Evolutionary conservation across 1,140 invertebrate genomes (phyloP), one percentile per base, ranked within the genome.

Genomic region (Mercenaria mercenaria): DNA sequence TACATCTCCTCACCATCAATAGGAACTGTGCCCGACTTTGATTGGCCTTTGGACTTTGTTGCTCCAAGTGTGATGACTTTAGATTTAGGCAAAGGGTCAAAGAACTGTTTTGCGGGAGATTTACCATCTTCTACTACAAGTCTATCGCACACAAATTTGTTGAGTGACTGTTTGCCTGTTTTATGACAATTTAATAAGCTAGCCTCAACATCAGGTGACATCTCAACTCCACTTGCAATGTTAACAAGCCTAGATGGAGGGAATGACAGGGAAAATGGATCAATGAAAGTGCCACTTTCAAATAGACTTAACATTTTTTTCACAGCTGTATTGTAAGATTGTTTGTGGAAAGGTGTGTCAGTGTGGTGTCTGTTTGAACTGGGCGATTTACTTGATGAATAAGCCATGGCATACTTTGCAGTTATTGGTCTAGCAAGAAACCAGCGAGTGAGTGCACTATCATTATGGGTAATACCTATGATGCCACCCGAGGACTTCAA

Each of bases 401-500:
- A 90, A 26, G 10, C 61, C 37, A 77, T 37, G 23, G 72, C 56
- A 47, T 90, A 90, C 74, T 52, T 34, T 64, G 52, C 47, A 43
- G 74, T 72, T n/a, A 90, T 11, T 47, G 82, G 81, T 18, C 81
- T 10, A 10, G 67, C 52, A 26, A 77, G 34, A 90, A 90, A 84
- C 79, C 52, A 76, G 13, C 67, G 41, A 52, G 81, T 83, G 11
- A 86, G 74, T 20, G 82, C 74, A 34, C 39, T 50, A n/a, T 72
- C 81, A 69, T 72, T 85, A 23, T 64, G 34, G n/a, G 59, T 90
- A 20, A 90, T 34, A 13, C 89, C 82, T 47, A 74, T 90, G 11
- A 90, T 86, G 29, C 59, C 82, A 26, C 82, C 89, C 29, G 72
- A 37, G 15, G 50, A 34, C 43, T 89, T 90, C 41, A 90, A 26